phyloP scores from a whole-genome alignment of 2,888 invertebrate species.

The Oxytorus armatus region DNA sequence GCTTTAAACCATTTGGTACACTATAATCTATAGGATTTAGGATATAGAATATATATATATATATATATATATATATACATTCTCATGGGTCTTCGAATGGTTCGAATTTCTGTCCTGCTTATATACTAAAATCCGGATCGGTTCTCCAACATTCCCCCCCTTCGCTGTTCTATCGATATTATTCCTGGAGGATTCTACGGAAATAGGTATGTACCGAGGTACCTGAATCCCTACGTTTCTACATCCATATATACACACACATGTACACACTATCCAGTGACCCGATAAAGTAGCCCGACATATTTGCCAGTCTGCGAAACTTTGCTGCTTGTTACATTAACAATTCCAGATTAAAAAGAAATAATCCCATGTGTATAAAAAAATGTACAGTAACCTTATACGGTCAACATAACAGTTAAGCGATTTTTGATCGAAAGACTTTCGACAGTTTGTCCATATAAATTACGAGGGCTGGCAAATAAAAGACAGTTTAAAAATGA shows the following conservation, averaged over 20 bases:
- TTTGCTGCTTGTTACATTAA: slow-evolving; percentile 4
- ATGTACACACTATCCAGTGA: too few species aligned
- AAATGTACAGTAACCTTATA: too few species aligned
- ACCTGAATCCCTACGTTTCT: slow-evolving; percentile 30
- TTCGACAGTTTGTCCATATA: too few species aligned
- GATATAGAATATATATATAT: too few species aligned
- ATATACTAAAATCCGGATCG: slow-evolving; percentile 26
- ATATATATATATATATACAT: slow-evolving; percentile 18
- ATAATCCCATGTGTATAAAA: too few species aligned
- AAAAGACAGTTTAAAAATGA: too few species aligned
- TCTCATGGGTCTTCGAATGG: slow-evolving; percentile 46
- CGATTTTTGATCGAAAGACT: too few species aligned
- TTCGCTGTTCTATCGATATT: slow-evolving; percentile 48
- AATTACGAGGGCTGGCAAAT: too few species aligned
- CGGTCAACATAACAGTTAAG: too few species aligned
- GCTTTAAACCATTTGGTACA: background rate
- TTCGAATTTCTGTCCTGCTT: slow-evolving; percentile 53
- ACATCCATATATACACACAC: slow-evolving; percentile 22
- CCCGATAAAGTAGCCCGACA: slow-evolving; percentile 21
- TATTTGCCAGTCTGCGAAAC: slow-evolving; percentile 19
- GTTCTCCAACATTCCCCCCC: slow-evolving; percentile 18
- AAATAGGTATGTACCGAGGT: slow-evolving; percentile 52
- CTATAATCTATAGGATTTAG: too few species aligned
- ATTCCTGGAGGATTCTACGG: slow-evolving; percentile 56
- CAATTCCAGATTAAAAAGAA: too few species aligned